A percentile compares a stretch with the other conserved stretches of the same genome.
Evolutionary conservation across 2,888 invertebrate genomes (phyloP).

Genomic region (Alloscopus bannaensis): DNA sequence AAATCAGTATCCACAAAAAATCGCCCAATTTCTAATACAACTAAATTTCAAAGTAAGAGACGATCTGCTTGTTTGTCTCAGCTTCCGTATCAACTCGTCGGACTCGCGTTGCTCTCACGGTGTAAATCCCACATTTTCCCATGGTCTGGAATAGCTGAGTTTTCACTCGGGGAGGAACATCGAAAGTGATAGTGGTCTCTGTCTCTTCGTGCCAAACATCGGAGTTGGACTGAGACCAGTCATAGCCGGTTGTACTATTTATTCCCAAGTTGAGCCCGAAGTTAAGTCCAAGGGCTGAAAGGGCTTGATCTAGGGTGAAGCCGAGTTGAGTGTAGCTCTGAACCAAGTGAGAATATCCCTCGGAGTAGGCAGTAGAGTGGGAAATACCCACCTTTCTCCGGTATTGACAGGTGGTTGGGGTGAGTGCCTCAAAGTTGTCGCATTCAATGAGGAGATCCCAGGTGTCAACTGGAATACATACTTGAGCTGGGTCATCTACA

Average conservation of each 20-base stretch:
- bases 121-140: slow-evolving; percentile 67
- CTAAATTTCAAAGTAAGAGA: slow-evolving; percentile 56
- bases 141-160: slow-evolving; percentile 64
- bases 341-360: slow-evolving; percentile 50
- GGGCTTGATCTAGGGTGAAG: slow-evolving; percentile 60
- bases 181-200: slow-evolving; percentile 59
- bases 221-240: slow-evolving; percentile 64
- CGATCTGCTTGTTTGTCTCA: slow-evolving; percentile 27
- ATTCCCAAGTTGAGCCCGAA: slow-evolving; percentile 55
- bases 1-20: too few relatives aligned
- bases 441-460: slow-evolving; percentile 70
- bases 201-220: slow-evolving; percentile 66
- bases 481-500: slow-evolving; percentile 63
- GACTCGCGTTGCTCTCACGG: slow-evolving; percentile 60
- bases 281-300: slow-evolving; percentile 39
- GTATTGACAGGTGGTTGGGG: slow-evolving; percentile 66
- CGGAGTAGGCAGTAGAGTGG: slow-evolving; percentile 59
- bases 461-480: slow-evolving; percentile 60
- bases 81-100: slow-evolving; percentile 62
- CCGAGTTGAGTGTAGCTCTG: slow-evolving; percentile 62
- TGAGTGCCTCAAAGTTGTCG: slow-evolving; percentile 64
- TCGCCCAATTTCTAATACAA: too few relatives aligned
- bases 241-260: slow-evolving; percentile 59
- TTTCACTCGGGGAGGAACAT: slow-evolving; percentile 62
- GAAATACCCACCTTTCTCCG: slow-evolving; percentile 64